Evolutionary conservation across 2,113 vertebrate genomes (phyloP).

Genomic region (Gallinago paraguaiae): DNA sequence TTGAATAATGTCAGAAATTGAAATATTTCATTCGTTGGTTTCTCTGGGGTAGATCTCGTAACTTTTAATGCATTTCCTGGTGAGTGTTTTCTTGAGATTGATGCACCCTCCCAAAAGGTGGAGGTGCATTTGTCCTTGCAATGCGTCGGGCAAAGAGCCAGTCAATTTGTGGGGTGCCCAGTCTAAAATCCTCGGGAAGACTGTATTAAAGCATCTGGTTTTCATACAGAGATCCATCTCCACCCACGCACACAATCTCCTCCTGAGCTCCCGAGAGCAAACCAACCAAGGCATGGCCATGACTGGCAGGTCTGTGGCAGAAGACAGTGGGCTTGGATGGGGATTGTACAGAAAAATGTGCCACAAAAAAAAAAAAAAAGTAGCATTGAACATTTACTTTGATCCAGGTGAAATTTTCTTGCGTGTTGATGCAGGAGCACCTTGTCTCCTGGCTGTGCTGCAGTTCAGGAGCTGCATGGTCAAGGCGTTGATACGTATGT

Average conservation of each 20-base stretch:
- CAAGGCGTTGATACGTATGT: neutral
- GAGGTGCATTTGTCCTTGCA: neutral
- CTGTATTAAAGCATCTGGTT: neutral
- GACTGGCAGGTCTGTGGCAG: neutral
- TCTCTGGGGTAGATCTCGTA: neutral
- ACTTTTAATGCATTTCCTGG: neutral
- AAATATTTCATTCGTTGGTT: neutral
- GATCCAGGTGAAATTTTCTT: neutral
- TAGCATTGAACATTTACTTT: neutral
- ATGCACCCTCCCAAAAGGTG: neutral
- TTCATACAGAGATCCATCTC: neutral
- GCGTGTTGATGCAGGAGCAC: neutral
- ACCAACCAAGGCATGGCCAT: neutral
- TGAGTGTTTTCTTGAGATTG: neutral
- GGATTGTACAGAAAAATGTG: neutral
- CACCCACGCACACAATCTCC: neutral
- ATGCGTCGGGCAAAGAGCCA: neutral
- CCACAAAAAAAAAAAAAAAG: accelerated
- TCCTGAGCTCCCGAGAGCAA: neutral
- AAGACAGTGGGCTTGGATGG: neutral
- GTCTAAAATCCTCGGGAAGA: neutral
- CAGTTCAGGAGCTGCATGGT: neutral
- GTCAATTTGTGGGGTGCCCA: neutral
- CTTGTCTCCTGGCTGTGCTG: neutral
- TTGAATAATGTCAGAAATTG: neutral